Evolutionary conservation across 2,797 vertebrate genomes (phyloP), one percentile per base, ranked within the genome.

Genomic region (Pseudochaenichthys georgianus): DNA sequence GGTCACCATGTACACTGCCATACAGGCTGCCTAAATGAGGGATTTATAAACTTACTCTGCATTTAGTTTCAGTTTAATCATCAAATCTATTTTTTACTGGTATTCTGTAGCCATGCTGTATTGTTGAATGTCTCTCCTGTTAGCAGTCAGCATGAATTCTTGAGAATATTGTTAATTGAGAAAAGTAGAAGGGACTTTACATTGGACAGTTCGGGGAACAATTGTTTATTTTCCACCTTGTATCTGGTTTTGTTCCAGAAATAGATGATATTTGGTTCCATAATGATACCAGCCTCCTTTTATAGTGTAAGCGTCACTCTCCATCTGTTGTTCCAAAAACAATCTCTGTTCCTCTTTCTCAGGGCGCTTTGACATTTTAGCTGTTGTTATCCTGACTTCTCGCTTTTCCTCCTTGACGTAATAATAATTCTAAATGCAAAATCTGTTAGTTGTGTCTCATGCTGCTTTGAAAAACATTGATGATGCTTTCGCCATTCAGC

Each of bases 281-380:
- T 52, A 3, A 13, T 7, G 47, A 43, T 13, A 5, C 2, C 16
- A 46, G 38, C 16, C 13, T 3, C 34, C 31, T 34, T 41, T 41
- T 10, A 34, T 31, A 3, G 6, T 34, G 3, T 31, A 53, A 51
- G 41, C 41, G 46, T 64, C 38, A 79, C 9, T 71, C 23, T 13
- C 16, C 38, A 38, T 65, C 50, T 3, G 23, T 64, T 62, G 53
- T 77, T 77, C 84, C 51, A 69, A 2, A 70, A 34, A 55, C 54
- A 38, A 72, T 60, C 10, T 0, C 6, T 11, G 77, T 88, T 90
- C 86, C 83, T 86, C 80, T 87, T 87, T 89, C 41, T 76, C 28
- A 21, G 13, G n/a, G 2, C 2, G 19, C 1, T 51, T 65, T 50
- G 21, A 19, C 59, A 9, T 10, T 75, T 84, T 41, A 3, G 0